Evolutionary conservation across 2,888 invertebrate species (phyloP), one percentile per base, ranked within the genome.

Genomic region (Psococerastis gibbosa): DNA sequence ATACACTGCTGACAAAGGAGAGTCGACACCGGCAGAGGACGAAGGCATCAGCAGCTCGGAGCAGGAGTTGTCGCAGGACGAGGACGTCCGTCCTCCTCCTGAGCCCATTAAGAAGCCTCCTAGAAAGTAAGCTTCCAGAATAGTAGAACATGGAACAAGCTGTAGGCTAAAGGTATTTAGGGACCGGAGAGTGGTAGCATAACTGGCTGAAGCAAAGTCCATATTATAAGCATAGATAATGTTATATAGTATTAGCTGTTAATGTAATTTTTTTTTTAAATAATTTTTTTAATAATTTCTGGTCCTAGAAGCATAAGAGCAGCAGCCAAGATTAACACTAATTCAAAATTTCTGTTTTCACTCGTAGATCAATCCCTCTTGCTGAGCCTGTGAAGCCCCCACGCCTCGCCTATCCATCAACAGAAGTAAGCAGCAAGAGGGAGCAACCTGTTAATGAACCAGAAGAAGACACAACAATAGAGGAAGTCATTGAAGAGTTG

Each of bases 21-120:
- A 33, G 22, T 55, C 54, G 2, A 55, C 81, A 4, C 81, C 83
- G 50, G 79, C 80, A 32, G 84, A 85, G 62, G 85, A 85, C 55
- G 85, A 85, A 66, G 85, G 85, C 4, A 87, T 87, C 51, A 84
- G 83, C 54, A 84, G 84, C 6, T 84, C 84, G 1, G 85, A 85
- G 43, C 56, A 57, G 46, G 57, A 57, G 33, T 45, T 47, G 42
- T 41, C 82, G 1, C 80, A 80, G 52, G 71, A 72, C 23, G 72
- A 72, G 48, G 34, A 46, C 49, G 20, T 31, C 46, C 2, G 27
- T 41, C 34, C 3, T 44, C 46, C 9, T 9, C 27, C 27, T 27
- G 8, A 6, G 6, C 27, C 27, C 6, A 11, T 9, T 6, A 6
- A 6, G 8, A 27, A 27, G 27, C 27, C 27, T 27, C 27, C 27